Conservation (phyloP, 1,140 invertebrate species). For the Panagrolaimus sp. region DNA sequence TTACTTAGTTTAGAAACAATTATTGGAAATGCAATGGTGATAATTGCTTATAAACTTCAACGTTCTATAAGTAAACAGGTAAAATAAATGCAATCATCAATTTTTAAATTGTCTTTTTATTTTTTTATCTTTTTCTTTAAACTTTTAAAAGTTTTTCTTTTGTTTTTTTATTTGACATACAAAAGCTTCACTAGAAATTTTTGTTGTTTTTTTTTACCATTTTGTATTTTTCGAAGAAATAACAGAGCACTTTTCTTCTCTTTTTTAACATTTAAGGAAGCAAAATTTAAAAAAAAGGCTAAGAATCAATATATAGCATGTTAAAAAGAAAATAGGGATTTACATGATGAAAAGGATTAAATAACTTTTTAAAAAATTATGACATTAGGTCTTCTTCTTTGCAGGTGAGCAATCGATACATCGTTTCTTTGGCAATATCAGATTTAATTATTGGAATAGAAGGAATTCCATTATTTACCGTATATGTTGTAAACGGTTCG, state of each 20-base stretch:
- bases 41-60: constrained; percentile 70
- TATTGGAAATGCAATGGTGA: constrained; percentile 91
- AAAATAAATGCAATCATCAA: neutral
- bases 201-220: no score
- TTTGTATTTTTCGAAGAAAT: no score
- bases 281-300: constrained; percentile 14
- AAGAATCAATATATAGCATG: neutral
- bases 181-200: no score
- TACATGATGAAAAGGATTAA: no score
- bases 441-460: constrained; percentile 88
- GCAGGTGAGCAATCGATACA: constrained; percentile 98
- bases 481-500: constrained; percentile 58
- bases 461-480: constrained; percentile 68
- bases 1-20: constrained; percentile 85
- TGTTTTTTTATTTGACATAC: no score
- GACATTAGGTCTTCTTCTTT: constrained; percentile 59
- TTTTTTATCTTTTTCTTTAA: no score
- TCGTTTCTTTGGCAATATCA: constrained; percentile 91
- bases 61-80: constrained; percentile 57
- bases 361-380: neutral
- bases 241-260: no score
- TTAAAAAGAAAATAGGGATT: no score
- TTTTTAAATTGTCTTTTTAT: no score
- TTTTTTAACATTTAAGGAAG: constrained; percentile 1
- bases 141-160: no score